phyloP scores from a whole-genome alignment of 2,888 invertebrate genomes.

The Stenodera caucasica region DNA sequence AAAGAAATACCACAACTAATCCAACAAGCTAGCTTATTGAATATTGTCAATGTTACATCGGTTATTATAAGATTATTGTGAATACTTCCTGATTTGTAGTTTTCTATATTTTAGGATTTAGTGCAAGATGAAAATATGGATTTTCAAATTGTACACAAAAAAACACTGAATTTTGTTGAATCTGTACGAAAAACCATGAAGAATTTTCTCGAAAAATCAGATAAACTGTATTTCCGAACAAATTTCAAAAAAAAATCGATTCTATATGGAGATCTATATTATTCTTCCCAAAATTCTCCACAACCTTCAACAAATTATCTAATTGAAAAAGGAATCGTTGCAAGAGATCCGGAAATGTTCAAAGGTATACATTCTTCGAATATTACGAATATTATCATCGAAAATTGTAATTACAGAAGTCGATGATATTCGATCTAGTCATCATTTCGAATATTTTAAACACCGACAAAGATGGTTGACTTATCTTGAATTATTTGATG shows the following conservation, averaged over 20 bases:
- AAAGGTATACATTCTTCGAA: too few species aligned
- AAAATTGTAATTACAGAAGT: constrained; percentile 5
- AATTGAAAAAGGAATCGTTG: constrained; percentile 8
- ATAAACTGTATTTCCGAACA: constrained; percentile 13
- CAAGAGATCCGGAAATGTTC: constrained; percentile 14
- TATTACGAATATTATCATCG: too few species aligned
- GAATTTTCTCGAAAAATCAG: constrained; percentile 10
- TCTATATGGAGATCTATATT: constrained; percentile 15
- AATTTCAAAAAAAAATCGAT: constrained; percentile 4
- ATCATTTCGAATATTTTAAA: constrained; percentile 11
- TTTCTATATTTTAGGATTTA: constrained; percentile 10
- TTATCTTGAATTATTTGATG: background rate
- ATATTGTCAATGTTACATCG: constrained; percentile 27
- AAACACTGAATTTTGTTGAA: constrained; percentile 12
- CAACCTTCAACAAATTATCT: constrained; percentile 12
- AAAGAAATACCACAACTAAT: constrained; percentile 19
- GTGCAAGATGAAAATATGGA: constrained; percentile 7
- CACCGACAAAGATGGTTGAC: constrained; percentile 8
- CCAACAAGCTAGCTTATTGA: constrained; percentile 31
- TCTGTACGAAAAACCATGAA: constrained; percentile 6
- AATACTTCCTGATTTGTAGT: background rate
- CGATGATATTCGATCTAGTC: background rate
- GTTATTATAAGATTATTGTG: constrained; percentile 13
- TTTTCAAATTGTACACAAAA: constrained; percentile 2
- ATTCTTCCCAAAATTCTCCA: background rate